phyloP scores from a whole-genome alignment of 92 coral and sea anemone genomes.

The Diadumene lineata region DNA sequence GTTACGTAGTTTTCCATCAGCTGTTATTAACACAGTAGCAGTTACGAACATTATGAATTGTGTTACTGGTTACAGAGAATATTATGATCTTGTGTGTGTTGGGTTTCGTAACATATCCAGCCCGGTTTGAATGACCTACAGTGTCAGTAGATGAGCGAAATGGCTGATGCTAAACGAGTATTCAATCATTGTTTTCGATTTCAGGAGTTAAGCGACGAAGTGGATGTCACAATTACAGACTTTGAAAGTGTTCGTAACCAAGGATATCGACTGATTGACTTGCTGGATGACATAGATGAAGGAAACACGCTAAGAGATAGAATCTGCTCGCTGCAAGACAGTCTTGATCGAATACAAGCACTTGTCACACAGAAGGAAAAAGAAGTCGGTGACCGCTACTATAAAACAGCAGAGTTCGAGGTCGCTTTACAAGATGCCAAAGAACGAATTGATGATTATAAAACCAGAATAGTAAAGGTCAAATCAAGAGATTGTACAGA shows the following conservation, averaged over 20 bases:
- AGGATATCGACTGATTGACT: slow-evolving; percentile 65
- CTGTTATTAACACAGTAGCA: not conserved
- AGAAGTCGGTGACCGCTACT: slow-evolving; percentile 56
- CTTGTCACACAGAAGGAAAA: slow-evolving; percentile 69
- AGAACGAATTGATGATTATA: slow-evolving; percentile 64
- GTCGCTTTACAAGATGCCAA: slow-evolving; percentile 61
- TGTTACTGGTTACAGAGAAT: not conserved
- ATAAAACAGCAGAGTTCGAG: slow-evolving; percentile 65
- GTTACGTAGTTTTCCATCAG: not conserved
- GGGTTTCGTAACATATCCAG: not conserved
- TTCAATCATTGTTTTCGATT: slow-evolving; percentile 81
- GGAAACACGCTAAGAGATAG: slow-evolving; percentile 56
- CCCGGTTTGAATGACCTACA: not conserved
- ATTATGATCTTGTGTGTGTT: not conserved
- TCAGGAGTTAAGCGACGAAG: slow-evolving; percentile 93
- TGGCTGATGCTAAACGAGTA: slow-evolving; percentile 52
- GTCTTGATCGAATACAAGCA: slow-evolving; percentile 74
- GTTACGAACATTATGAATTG: not conserved
- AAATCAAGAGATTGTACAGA: slow-evolving; percentile 38
- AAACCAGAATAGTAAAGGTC: slow-evolving; percentile 40
- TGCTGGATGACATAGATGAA: slow-evolving; percentile 62
- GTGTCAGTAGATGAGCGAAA: slow-evolving; percentile 9
- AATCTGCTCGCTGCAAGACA: slow-evolving; percentile 65
- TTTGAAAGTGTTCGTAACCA: slow-evolving; percentile 78
- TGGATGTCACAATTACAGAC: slow-evolving; percentile 76